phyloP scores from a whole-genome alignment of 1,140 invertebrate genomes.

The Mizuhopecten yessoensis region DNA sequence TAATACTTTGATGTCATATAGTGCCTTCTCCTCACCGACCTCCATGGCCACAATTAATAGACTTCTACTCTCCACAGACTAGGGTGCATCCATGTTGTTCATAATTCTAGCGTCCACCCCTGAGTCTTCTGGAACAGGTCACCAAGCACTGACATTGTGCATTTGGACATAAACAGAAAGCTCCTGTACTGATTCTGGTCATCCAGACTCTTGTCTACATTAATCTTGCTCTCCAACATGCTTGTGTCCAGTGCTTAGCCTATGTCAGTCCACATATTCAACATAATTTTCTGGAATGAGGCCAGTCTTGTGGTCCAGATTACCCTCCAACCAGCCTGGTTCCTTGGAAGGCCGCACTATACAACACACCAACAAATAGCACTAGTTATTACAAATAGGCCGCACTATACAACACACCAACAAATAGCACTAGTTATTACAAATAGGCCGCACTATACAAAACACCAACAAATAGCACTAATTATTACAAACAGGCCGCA shows the following conservation, averaged over 20 bases:
- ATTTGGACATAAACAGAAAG: neutral
- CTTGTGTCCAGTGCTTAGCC: neutral
- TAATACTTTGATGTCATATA: neutral
- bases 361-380: slow-evolving; percentile 77
- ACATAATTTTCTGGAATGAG: slow-evolving; percentile 99
- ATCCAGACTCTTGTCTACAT: neutral
- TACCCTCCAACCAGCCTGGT: slow-evolving; percentile 98
- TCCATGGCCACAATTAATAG: neutral
- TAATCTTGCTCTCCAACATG: neutral
- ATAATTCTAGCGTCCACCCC: neutral
- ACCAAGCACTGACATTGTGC: slow-evolving; percentile 3
- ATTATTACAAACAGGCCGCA: slow-evolving; percentile 85
- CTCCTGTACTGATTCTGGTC: neutral
- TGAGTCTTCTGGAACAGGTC: neutral
- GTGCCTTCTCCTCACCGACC: neutral
- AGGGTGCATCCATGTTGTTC: neutral
- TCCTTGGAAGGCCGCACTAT: slow-evolving; percentile 94
- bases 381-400: slow-evolving; percentile 77
- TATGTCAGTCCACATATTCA: slow-evolving; percentile 86
- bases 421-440: neutral
- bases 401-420: slow-evolving; percentile 88
- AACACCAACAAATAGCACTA: slow-evolving; percentile 59
- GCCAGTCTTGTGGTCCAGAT: slow-evolving; percentile 95
- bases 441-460: slow-evolving; percentile 89
- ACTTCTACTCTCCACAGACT: neutral